These are phyloP conservation scores for Drosophila carrolli DNA, from an alignment of 1,140 invertebrate genomes.

Conservation along the genomic window DNA sequence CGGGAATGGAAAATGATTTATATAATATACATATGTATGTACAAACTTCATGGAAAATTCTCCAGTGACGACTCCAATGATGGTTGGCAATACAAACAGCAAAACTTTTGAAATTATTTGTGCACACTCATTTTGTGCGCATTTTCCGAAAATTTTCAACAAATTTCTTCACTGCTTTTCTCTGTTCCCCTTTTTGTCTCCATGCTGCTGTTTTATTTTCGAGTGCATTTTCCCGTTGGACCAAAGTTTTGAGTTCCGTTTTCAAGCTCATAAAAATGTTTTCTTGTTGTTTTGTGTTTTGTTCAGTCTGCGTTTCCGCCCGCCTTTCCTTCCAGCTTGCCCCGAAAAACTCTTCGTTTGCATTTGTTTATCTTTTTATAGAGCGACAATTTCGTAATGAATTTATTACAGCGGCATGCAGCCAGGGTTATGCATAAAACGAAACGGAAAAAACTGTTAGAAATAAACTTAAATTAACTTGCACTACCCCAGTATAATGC, in stretches of 20 bases:
- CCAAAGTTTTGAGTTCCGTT: constrained; percentile 77
- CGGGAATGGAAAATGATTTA: constrained; percentile 52
- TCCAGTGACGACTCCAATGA: constrained; percentile 31
- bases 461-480: constrained; percentile 82
- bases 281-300: constrained; percentile 36
- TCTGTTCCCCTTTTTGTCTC: constrained; percentile 24
- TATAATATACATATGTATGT: constrained; percentile 47
- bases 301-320: constrained; percentile 41
- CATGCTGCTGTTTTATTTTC: constrained; percentile 40
- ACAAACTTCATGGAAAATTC: constrained; percentile 59
- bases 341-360: constrained; percentile 35
- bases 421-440: constrained; percentile 67
- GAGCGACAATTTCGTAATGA: constrained; percentile 80
- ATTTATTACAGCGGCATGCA: constrained; percentile 69
- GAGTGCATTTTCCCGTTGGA: constrained; percentile 73
- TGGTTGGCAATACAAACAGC: constrained; percentile 55
- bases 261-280: constrained; percentile 76
- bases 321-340: not conserved
- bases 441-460: constrained; percentile 47
- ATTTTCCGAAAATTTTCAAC: constrained; percentile 60
- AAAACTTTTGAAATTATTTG: constrained; percentile 76
- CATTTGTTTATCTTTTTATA: constrained; percentile 78
- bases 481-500: constrained; percentile 39
- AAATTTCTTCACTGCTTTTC: constrained; percentile 48
- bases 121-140: constrained; percentile 73